Evolutionary conservation across 2,888 invertebrate species (phyloP).

Genomic region (Plutella xylostella): DNA sequence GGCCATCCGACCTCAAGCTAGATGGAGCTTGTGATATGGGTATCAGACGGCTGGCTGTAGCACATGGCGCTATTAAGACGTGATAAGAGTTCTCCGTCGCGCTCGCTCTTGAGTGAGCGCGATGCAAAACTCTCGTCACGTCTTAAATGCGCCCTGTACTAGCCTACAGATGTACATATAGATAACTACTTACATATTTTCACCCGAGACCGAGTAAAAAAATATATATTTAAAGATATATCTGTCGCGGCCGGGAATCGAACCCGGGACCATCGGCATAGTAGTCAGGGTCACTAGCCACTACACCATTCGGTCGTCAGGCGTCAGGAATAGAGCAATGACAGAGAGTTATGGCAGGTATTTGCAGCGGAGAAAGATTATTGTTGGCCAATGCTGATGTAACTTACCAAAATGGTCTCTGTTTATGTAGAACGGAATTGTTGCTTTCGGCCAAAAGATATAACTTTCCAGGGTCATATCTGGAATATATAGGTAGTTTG

Average conservation of each 20-base stretch:
- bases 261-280: too few relatives aligned
- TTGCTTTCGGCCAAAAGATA: conserved; percentile 44
- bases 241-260: too few relatives aligned
- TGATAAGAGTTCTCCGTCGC: too few relatives aligned
- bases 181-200: background rate
- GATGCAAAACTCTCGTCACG: background rate
- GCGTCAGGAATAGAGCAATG: background rate
- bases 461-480: conserved; percentile 17
- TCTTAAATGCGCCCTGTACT: background rate
- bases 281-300: too few relatives aligned
- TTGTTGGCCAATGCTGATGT: too few relatives aligned
- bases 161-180: background rate
- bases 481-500: conserved; percentile 7
- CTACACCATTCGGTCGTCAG: too few relatives aligned
- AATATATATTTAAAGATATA: too few relatives aligned
- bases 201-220: background rate
- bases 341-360: background rate
- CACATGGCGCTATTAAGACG: background rate
- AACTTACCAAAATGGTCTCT: conserved; percentile 46
- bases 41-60: too few relatives aligned
- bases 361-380: background rate
- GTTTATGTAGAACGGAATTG: conserved; percentile 45
- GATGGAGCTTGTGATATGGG: too few relatives aligned
- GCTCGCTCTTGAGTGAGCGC: too few relatives aligned
- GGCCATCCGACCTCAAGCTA: too few relatives aligned